These are phyloP conservation scores for Callyntrura guangdongensis DNA, from an alignment of 2,888 invertebrate species.

Conservation along the genomic window DNA sequence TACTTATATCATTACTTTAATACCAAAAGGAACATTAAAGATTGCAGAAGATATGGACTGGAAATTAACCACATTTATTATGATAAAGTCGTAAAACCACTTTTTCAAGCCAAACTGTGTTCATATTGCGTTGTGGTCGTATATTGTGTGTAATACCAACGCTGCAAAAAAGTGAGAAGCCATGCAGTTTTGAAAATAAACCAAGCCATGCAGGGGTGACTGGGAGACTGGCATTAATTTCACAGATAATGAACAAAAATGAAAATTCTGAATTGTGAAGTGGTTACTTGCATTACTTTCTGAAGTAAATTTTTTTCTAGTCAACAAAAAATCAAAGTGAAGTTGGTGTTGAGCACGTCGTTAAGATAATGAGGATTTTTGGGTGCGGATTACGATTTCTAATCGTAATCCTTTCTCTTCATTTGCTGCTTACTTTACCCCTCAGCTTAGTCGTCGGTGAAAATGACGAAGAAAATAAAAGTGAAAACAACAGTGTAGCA, in stretches of 20 bases:
- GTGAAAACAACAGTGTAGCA: constrained; percentile 59
- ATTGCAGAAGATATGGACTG: background rate
- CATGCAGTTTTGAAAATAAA: too few species aligned
- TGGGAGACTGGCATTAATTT: too few species aligned
- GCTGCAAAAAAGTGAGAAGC: too few species aligned
- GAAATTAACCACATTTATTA: background rate
- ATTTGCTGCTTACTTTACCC: constrained; percentile 34
- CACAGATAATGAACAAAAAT: too few species aligned
- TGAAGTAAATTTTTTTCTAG: constrained; percentile 3
- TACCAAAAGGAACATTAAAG: too few species aligned
- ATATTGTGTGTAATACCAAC: too few species aligned
- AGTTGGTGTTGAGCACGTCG: background rate
- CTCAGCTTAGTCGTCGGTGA: constrained; percentile 42
- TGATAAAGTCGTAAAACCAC: constrained; percentile 9
- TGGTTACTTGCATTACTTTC: background rate
- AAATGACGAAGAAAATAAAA: constrained; percentile 58
- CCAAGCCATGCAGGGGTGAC: too few species aligned
- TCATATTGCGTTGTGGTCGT: too few species aligned
- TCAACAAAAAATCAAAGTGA: background rate
- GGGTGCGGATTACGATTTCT: constrained; percentile 3
- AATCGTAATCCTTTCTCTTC: constrained; percentile 8
- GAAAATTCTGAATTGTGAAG: background rate
- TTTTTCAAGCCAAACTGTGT: background rate
- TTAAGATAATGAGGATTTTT: constrained; percentile 33
- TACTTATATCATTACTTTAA: too few species aligned